A percentile compares a stretch with the other conserved stretches of the same genome.
These are phyloP conservation scores for Eueides isabella DNA, from an alignment of 1,140 invertebrate genomes.

Conservation along the genomic window DNA sequence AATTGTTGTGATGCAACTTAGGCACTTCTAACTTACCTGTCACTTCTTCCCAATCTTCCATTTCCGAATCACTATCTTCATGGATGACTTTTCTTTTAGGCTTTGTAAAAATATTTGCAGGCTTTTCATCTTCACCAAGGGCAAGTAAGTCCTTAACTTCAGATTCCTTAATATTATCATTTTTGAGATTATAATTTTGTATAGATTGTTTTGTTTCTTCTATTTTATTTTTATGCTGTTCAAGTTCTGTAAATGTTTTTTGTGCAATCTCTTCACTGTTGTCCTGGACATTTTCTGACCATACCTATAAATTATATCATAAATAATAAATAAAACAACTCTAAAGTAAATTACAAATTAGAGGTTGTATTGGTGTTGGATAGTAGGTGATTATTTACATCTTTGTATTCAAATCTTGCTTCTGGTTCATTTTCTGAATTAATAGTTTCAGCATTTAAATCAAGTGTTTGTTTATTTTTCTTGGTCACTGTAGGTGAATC, in stretches of 20 bases:
- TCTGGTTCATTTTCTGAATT: constrained; percentile 55
- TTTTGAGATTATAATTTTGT: constrained; percentile 74
- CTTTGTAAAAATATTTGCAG: constrained; percentile 39
- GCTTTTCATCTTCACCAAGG: constrained; percentile 77
- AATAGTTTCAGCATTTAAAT: not conserved
- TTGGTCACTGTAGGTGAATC: constrained; percentile 37
- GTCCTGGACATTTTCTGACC: constrained; percentile 60
- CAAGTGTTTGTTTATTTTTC: constrained; percentile 36
- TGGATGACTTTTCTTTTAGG: constrained; percentile 49
- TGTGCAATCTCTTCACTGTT: constrained; percentile 71
- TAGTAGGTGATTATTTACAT: constrained; percentile 49
- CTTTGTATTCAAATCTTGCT: constrained; percentile 58
- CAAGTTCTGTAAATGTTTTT: constrained; percentile 77
- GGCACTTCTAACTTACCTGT: constrained; percentile 69
- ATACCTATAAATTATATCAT: constrained; percentile 54
- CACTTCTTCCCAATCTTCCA: constrained; percentile 86
- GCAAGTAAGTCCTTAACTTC: constrained; percentile 81
- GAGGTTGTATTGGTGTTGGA: too few relatives aligned
- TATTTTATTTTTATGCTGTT: constrained; percentile 77
- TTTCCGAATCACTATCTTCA: constrained; percentile 83
- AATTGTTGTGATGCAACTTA: not conserved
- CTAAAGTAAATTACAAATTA: not conserved
- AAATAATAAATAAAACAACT: not conserved
- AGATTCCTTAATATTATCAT: constrained; percentile 53
- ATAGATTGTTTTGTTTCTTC: constrained; percentile 81